These are phyloP conservation scores for Lipophrys pholis DNA, from an alignment of 2,113 vertebrate species.

Conservation along the genomic window DNA sequence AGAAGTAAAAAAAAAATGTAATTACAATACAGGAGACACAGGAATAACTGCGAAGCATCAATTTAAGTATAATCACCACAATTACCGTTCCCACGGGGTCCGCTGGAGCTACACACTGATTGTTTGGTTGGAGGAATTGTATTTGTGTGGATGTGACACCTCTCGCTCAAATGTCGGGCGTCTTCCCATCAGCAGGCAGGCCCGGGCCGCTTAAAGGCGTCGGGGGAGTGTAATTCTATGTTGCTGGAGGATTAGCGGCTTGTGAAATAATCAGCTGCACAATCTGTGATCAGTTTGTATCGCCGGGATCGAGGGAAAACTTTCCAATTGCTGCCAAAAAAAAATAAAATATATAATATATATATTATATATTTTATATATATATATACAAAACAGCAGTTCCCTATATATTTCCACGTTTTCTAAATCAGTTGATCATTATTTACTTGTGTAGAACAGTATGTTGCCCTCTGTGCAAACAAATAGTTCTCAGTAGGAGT, in stretches of 20 bases:
- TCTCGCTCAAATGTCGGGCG: conserved; percentile 22
- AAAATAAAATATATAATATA: too few relatives aligned
- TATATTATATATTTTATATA: too few relatives aligned
- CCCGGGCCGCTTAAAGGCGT: neutral
- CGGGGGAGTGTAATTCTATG: conserved; percentile 1
- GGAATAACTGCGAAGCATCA: conserved; percentile 76
- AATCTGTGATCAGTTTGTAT: conserved; percentile 13
- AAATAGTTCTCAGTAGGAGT: neutral
- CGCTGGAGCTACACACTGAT: conserved; percentile 46
- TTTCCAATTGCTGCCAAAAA: too few relatives aligned
- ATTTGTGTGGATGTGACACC: conserved; percentile 45
- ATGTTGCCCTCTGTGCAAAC: neutral
- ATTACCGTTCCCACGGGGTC: conserved; percentile 70
- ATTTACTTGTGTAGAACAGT: neutral
- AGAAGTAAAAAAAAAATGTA: conserved; percentile 56
- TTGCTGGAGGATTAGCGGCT: conserved; percentile 3
- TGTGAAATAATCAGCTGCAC: conserved; percentile 39
- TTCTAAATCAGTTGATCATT: neutral
- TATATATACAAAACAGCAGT: too few relatives aligned
- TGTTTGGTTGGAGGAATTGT: conserved; percentile 55
- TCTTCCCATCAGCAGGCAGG: neutral
- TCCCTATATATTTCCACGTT: neutral
- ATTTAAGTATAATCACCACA: conserved; percentile 78
- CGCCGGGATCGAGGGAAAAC: too few relatives aligned
- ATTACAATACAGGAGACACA: conserved; percentile 76